Evolutionary conservation across 2,797 vertebrate species (phyloP), one percentile per base, ranked within the genome.

Genomic region (Tapirus indicus): DNA sequence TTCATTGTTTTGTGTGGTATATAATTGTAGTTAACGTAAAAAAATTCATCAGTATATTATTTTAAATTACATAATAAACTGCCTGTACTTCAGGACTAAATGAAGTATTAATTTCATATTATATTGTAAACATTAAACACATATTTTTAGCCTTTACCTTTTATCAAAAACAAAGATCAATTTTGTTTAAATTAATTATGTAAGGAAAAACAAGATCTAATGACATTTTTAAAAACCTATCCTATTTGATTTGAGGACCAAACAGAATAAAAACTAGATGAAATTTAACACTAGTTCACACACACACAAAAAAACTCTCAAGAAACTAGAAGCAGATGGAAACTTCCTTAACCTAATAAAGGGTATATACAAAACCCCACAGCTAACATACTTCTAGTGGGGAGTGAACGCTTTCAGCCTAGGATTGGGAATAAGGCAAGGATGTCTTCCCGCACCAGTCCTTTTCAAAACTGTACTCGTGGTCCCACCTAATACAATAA

Each of bases 21-120:
- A 84, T 47, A 75, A 77, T 10, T 93, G 27, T 10, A 77, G 29
- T 64, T 62, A 74, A 62, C 29, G 9, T 60, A 4, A 60, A 88
- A 91, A 88, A 88, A 71, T 21, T 25, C 4, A 25, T 3, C n/a
- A 56, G 5, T 60, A 52, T 52, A 68, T 41, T 49, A 94, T 54
- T 96, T 94, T 66, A 92, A 82, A 88, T 88, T 69, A 84, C 17
- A 74, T 14, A 92, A 80, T 60, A 95, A 97, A 92, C 35, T 38
- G 6, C 18, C 14, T 89, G 74, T 88, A 64, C 29, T 91, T 69
- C 52, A 93, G 54, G 29, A 84, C 56, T 38, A 93, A 92, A 83
- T 87, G 47, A 88, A 89, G 60, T 77, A 82, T 66, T 35, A 78
- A 87, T 56, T 7, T 62, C 35, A 80, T 29, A 38, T 44, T 54